Conservation (phyloP, 2,797 vertebrate species). For the Champsocephalus esox region DNA sequence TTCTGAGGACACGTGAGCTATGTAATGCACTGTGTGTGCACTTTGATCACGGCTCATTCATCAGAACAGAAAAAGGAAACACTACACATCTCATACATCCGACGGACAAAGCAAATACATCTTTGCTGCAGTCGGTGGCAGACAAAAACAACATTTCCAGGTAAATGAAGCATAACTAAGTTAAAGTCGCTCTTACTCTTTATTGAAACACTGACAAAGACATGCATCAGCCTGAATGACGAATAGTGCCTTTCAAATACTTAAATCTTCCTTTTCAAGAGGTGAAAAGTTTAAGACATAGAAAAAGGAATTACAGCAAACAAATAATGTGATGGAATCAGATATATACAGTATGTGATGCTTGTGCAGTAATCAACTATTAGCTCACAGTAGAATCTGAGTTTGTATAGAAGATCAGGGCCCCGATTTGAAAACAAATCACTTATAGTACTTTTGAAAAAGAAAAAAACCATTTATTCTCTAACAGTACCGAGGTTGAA, state of each 20-base stretch:
- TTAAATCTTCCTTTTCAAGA: slow-evolving; percentile 21
- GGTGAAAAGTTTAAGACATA: background rate
- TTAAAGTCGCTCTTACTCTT: slow-evolving; percentile 41
- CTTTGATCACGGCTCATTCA: slow-evolving; percentile 47
- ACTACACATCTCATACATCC: slow-evolving; percentile 21
- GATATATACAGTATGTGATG: background rate
- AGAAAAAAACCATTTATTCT: background rate
- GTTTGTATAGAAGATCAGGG: background rate
- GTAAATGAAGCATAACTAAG: slow-evolving; percentile 55
- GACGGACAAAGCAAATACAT: slow-evolving; percentile 44
- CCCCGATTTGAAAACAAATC: background rate
- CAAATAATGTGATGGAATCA: background rate
- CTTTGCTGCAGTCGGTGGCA: slow-evolving; percentile 26
- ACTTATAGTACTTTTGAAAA: slow-evolving; percentile 5
- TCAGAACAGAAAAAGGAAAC: slow-evolving; percentile 41
- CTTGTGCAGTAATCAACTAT: background rate
- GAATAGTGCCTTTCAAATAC: slow-evolving; percentile 44
- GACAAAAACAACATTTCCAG: slow-evolving; percentile 33
- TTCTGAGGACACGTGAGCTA: slow-evolving; percentile 26
- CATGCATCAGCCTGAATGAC: slow-evolving; percentile 45
- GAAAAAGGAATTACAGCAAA: slow-evolving; percentile 15
- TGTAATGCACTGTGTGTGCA: slow-evolving; percentile 23
- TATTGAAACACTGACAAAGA: slow-evolving; percentile 46
- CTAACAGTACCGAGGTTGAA: background rate
- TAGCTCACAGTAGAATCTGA: background rate